Evolutionary conservation across 2,797 vertebrate species (phyloP), one percentile per base, ranked within the genome.

Genomic region (Chaetodon trifasciatus): DNA sequence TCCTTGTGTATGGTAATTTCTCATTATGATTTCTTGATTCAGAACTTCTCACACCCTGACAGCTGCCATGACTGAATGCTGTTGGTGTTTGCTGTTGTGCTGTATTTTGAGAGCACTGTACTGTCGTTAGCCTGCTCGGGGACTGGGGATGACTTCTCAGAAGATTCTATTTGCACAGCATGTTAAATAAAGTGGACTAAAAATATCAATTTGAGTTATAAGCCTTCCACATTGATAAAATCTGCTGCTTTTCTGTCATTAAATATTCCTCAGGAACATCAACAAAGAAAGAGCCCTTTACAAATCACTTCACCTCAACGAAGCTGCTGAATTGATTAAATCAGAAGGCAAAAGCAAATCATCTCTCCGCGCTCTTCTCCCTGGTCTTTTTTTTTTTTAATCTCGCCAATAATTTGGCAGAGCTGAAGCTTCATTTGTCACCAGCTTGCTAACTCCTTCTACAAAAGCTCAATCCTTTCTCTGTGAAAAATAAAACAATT

Each of bases 1-100:
- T 89, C 78, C 85, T 90, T 74, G 66, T 68, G 39, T 79, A 86
- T 91, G 90, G 80, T 88, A 91, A 93, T 92, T 73, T 86, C 75
- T 90, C 83, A 87, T 93, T 76, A 88, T 84, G 69, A 80, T 88
- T 82, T 46, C 78, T 83, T 86, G 76, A 87, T 87, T 88, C 81
- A 79, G 71, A 91, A 80, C 58, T 81, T 88, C 72, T 84, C 57
- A 80, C 32, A 74, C 12, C 15, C 49, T 75, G 82, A 82, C 87
- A 90, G 90, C 85, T 92, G 89, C 85, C 76, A 53, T 21, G 62
- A 79, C 81, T 85, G 47, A 76, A 71, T 64, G 53, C 50, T 61
- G 75, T 16, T 61, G 52, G 53, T 78, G 81, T 69, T 74, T 83
- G 37, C 46, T 55, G 16, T 63, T 52, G 67, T 68, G 46, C 46